A percentile compares a stretch with the other conserved stretches of the same genome.
These are phyloP conservation scores for Cinara cedri DNA, from an alignment of 2,888 invertebrate species.

Conservation along the genomic window DNA sequence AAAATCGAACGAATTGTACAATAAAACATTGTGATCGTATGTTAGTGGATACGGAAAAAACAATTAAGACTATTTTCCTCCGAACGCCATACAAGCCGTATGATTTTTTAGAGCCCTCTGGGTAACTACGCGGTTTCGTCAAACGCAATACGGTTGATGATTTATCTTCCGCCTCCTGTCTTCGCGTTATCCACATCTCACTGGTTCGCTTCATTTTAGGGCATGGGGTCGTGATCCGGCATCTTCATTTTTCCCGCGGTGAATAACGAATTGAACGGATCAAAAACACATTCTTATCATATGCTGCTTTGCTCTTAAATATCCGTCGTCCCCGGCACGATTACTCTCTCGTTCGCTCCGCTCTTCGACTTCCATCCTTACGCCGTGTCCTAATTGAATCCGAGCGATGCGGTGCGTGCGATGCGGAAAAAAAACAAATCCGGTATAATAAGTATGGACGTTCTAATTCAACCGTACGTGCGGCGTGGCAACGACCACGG, in stretches of 20 bases:
- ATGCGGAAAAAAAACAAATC: too few species aligned
- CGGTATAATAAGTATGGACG: too few species aligned
- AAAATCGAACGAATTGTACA: too few species aligned
- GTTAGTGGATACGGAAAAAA: too few species aligned
- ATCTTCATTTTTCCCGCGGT: not conserved
- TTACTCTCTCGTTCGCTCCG: not conserved
- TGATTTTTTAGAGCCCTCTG: too few species aligned
- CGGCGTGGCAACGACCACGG: too few species aligned
- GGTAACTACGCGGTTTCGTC: too few species aligned
- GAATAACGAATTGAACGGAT: not conserved
- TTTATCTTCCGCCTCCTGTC: not conserved
- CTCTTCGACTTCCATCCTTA: not conserved
- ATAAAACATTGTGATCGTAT: too few species aligned
- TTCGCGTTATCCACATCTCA: not conserved
- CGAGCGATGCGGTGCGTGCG: too few species aligned
- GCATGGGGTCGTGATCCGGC: not conserved
- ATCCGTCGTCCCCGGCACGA: not conserved
- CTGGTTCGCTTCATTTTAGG: not conserved
- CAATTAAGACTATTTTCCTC: too few species aligned
- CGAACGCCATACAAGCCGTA: too few species aligned
- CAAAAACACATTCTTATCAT: not conserved
- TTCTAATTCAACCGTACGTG: too few species aligned
- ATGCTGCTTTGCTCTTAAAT: not conserved
- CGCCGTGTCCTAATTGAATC: not conserved
- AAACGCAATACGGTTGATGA: not conserved